These are phyloP conservation scores for Ephestia elutella DNA, from an alignment of 1,140 invertebrate species.

Conservation along the genomic window DNA sequence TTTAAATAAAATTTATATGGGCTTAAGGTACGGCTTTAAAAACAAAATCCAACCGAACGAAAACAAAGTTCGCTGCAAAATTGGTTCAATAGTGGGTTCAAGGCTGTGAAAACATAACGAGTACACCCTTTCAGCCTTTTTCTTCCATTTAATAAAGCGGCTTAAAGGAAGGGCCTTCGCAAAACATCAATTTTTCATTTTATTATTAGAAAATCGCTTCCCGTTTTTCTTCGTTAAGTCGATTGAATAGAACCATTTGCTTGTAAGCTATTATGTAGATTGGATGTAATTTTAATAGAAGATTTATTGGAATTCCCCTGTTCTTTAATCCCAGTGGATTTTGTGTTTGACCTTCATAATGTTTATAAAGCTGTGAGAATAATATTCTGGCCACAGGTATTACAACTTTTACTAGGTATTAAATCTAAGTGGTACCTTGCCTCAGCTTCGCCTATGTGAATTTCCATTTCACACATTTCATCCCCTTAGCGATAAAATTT, in stretches of 20 bases:
- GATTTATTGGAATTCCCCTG: background rate
- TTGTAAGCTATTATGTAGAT: conserved; percentile 13
- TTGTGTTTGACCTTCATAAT: background rate
- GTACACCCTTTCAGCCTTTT: conserved; percentile 11
- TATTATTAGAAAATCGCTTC: conserved; percentile 16
- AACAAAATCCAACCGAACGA: background rate
- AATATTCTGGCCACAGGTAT: too few species aligned
- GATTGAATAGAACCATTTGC: conserved; percentile 6
- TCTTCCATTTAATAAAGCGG: conserved; percentile 19
- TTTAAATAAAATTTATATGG: too few species aligned
- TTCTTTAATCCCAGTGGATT: background rate
- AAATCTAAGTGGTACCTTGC: too few species aligned
- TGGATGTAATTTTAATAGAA: conserved; percentile 3
- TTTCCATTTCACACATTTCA: too few species aligned
- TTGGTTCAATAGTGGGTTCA: background rate
- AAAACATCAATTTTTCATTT: conserved; percentile 22
- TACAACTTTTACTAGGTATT: too few species aligned
- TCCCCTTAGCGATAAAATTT: too few species aligned
- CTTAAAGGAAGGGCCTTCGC: conserved; percentile 15
- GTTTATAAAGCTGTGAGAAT: background rate
- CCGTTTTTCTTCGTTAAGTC: conserved; percentile 11
- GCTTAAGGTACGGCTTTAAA: background rate
- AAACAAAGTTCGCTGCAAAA: background rate
- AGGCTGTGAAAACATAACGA: background rate
- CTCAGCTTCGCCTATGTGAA: too few species aligned